Evolutionary conservation across 2,113 vertebrate genomes (phyloP), one percentile per base, ranked within the genome.

Genomic region (Ctenodactylus gundi): DNA sequence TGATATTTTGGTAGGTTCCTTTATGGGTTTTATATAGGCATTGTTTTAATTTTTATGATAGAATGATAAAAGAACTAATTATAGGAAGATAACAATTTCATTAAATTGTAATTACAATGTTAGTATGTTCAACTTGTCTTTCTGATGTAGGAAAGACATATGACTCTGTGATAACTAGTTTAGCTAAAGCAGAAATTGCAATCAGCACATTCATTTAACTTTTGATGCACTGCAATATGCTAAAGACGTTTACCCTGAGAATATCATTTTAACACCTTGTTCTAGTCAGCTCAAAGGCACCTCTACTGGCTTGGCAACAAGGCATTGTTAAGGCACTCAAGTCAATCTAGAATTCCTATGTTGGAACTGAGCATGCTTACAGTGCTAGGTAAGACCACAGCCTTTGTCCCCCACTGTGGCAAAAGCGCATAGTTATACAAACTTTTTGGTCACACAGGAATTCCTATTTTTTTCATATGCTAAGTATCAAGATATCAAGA

Each of bases 381-480:
- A 12, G 1, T 1, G 12, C 34, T 4, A 15, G n/a, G n/a, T n/a
- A n/a, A 17, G 4, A 25, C 18, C 7, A 2, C 13, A 31, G 4
- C n/a, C 70, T 17, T 39, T n/a, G 6, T 81, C 41, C 25, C n/a
- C 2, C 18, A 58, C 29, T 27, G 20, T 46, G 27, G 68, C 6
- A 29, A 6, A 60, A 60, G n/a, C 29, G 3, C 10, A 21, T 23
- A 25, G 31, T 58, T 78, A 49, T 6, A 34, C 15, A 36, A n/a
- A 4, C 58, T 93, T 8, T 58, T 94, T 68, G 23, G 53, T 2
- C 4, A 11, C 10, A 20, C 7, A 3, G 7, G 0, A 13, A 20
- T 17, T 93, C 85, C 34, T 51, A 10, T 39, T 55, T 58, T 34
- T 70, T 17, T 58, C 41, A 3, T 64, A 34, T 49, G 51, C 21